Conservation (phyloP, 2,888 invertebrate genomes). For the Machimus rusticus region DNA sequence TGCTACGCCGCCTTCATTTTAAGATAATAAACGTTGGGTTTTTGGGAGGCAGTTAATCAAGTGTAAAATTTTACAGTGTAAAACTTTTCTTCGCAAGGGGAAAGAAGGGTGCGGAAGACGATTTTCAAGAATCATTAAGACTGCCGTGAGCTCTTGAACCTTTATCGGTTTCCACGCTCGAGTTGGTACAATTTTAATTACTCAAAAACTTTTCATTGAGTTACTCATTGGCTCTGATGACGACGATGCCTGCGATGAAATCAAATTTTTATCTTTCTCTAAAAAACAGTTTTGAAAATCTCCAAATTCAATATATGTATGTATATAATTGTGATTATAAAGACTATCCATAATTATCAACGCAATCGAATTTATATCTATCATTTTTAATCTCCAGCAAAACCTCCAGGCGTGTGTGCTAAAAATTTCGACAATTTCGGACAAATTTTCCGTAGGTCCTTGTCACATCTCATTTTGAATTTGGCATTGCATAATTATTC, state of each 20-base stretch:
- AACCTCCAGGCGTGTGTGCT: neutral
- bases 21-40: neutral
- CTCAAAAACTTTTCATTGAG: neutral
- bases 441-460: neutral
- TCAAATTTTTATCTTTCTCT: neutral
- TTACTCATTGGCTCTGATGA: neutral
- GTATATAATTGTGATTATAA: neutral
- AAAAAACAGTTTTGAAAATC: neutral
- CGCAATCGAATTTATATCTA: neutral
- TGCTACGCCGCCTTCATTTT: neutral
- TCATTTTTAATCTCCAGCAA: neutral
- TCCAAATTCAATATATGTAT: neutral
- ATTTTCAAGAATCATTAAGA: neutral
- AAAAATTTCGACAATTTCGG: neutral
- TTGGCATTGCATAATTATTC: neutral
- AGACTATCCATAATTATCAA: neutral
- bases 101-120: neutral
- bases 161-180: neutral
- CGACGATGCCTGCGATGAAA: neutral
- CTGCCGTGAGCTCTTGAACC: neutral
- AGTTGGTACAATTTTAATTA: neutral
- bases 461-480: neutral
- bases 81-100: neutral
- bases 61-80: neutral
- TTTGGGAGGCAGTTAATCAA: neutral